These are phyloP conservation scores for Horisme vitalbata DNA, from an alignment of 2,888 invertebrate genomes.

Conservation along the genomic window DNA sequence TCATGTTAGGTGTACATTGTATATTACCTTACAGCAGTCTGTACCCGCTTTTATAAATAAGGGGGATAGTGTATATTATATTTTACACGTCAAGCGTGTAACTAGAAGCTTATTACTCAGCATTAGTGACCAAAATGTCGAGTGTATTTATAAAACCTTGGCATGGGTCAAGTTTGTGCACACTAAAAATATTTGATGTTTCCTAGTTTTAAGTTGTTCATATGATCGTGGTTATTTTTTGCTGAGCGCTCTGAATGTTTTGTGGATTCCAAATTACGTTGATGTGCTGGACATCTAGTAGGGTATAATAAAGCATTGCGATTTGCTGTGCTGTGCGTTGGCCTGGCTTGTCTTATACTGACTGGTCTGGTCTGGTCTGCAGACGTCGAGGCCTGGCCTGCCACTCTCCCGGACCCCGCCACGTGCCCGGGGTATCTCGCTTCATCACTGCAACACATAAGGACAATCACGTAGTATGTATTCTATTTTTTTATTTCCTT, in stretches of 20 bases:
- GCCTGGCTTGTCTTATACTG: constrained; percentile 16
- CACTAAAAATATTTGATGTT: constrained; percentile 14
- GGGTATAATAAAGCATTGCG: too few species aligned
- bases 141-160: constrained; percentile 5
- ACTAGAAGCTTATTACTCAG: background rate
- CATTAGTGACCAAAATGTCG: constrained; percentile 1
- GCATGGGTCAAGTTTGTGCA: constrained; percentile 13
- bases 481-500: background rate
- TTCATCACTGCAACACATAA: constrained; percentile 40
- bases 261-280: background rate
- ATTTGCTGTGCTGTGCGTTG: constrained; percentile 26
- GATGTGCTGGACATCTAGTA: too few species aligned
- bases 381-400: constrained; percentile 72
- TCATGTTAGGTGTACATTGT: too few species aligned
- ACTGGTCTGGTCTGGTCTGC: constrained; percentile 23
- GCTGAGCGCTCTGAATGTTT: constrained; percentile 5
- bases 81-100: background rate
- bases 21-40: too few species aligned
- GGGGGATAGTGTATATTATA: too few species aligned
- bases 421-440: constrained; percentile 46
- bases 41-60: too few species aligned
- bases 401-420: constrained; percentile 66
- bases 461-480: constrained; percentile 74
- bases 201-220: constrained; percentile 1
- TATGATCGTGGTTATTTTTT: constrained; percentile 6